Evolutionary conservation across 2,888 invertebrate species (phyloP), one percentile per base, ranked within the genome.

Genomic region (Liopterus haemorrhoidalis): DNA sequence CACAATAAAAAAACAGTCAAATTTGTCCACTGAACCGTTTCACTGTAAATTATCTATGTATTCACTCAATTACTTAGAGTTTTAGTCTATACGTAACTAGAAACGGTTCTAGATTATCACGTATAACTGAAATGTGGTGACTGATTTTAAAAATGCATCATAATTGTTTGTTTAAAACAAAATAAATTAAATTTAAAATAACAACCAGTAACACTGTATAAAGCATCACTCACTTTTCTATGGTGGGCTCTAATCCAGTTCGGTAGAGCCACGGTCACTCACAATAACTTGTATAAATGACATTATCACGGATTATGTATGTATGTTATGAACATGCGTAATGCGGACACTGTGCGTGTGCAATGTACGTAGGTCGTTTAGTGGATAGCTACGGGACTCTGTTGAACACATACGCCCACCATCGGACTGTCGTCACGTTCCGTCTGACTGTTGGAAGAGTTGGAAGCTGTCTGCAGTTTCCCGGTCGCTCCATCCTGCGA

Each of bases 321-420:
- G n/a, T n/a, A n/a, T n/a, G n/a, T n/a, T n/a, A n/a, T n/a, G n/a
- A n/a, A n/a, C n/a, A n/a, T n/a, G n/a, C n/a, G n/a, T n/a, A n/a
- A n/a, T n/a, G n/a, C n/a, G n/a, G n/a, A n/a, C n/a, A n/a, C n/a
- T n/a, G n/a, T n/a, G n/a, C n/a, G n/a, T n/a, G 22, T 22, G 22
- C 22, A 9, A 6, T 22, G 22, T 11, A 24, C 6, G 32, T n/a
- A 18, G 12, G 38, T n/a, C n/a, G 11, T 19, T 73, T 71, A 82
- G 71, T 92, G 92, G 69, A 91, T 92, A 68, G 87, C 90, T 64
- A 92, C 91, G 60, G 92, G 90, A 74, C 87, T 88, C 74, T 91
- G 90, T 71, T 88, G 87, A 65, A 89, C 83, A 72, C 90, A 89
- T 58, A 89, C 89, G 54, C 84, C 87, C 61, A 90, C 83, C 86